These are phyloP conservation scores for Linnaemya vulpina DNA, from an alignment of 2,888 invertebrate genomes.

Conservation along the genomic window DNA sequence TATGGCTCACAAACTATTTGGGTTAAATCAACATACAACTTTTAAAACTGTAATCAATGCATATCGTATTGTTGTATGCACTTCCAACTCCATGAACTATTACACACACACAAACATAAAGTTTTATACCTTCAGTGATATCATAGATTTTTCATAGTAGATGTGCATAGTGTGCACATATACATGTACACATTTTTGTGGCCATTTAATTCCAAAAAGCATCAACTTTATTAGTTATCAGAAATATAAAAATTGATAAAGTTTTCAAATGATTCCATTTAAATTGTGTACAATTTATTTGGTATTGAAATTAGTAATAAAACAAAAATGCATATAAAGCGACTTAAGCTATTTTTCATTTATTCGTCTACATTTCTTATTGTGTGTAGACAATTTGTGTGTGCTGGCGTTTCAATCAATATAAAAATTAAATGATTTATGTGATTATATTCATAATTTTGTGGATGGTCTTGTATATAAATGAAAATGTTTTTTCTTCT, in stretches of 20 bases:
- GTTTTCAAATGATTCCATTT: too few relatives aligned
- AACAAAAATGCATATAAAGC: too few relatives aligned
- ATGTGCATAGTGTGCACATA: not conserved
- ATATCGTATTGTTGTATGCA: constrained; percentile 40
- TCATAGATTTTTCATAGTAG: too few relatives aligned
- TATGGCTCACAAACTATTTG: constrained; percentile 69
- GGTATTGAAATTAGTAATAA: too few relatives aligned
- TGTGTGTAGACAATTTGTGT: not conserved
- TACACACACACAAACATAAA: not conserved
- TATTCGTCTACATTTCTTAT: not conserved
- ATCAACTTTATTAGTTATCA: not conserved
- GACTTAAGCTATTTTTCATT: not conserved
- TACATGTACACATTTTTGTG: not conserved
- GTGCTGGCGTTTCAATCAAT: constrained; percentile 40
- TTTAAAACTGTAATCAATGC: constrained; percentile 66
- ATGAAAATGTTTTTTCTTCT: constrained; percentile 19
- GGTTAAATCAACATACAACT: constrained; percentile 58
- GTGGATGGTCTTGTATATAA: constrained; percentile 13
- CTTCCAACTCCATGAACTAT: not conserved
- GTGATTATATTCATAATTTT: constrained; percentile 17
- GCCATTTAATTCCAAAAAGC: not conserved
- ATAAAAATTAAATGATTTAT: constrained; percentile 37
- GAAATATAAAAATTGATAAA: too few relatives aligned
- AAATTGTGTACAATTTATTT: too few relatives aligned
- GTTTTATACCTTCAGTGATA: too few relatives aligned